Base-by-base conservation (phyloP, 2,113 vertebrate species). In the Oryzias curvinotus region DNA sequence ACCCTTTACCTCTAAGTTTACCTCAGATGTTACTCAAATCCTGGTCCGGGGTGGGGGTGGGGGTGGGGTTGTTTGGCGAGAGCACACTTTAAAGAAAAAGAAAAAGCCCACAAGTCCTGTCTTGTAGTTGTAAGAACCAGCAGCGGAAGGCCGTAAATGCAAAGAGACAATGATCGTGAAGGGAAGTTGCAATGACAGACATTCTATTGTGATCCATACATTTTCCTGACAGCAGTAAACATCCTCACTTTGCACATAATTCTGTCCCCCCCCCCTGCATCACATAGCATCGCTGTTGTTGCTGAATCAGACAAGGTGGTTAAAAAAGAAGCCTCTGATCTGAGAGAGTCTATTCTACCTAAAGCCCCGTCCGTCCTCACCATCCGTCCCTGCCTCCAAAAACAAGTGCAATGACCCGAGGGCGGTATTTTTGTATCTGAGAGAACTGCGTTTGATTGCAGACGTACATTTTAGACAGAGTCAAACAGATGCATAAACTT, bases 1-100 rank as follows among this genome's bases (percentile, higher is more conserved):
- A 87, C 87, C 70, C 81, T 79, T 91, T 90, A 91, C 88, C 91
- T 90, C 91, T 86, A 77, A 78, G 82, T 87, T 90, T 88, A 90
- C 87, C 89, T 91, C 78, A 85, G 73, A 87, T 75, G 76, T 85
- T 83, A 67, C 83, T 87, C 63, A 77, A 78, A 71, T 78, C 74
- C 71, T 53, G 61, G 54, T 64, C 30, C 52, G 50, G 52, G 14
- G 51, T 43, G 17, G 42, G 60, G 56, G 52, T 52, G 46, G 26
- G 50, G 43, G 47, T 71, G 26, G 54, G 47, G 54, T n/a, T n/a
- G 15, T 21, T 43, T 56, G 6, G 53, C 65, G 19, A 46, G 61
- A 78, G 52, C 64, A 80, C 79, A 77, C 36, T 2, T 12, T 12
- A 36, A 36, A 36, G 12, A 36, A 36, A 12, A 36, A 36, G 3